A percentile compares a stretch with the other conserved stretches of the same genome.
These are phyloP conservation scores for Tauraco erythrolophus DNA, from an alignment of 2,113 vertebrate genomes.

Conservation along the genomic window DNA sequence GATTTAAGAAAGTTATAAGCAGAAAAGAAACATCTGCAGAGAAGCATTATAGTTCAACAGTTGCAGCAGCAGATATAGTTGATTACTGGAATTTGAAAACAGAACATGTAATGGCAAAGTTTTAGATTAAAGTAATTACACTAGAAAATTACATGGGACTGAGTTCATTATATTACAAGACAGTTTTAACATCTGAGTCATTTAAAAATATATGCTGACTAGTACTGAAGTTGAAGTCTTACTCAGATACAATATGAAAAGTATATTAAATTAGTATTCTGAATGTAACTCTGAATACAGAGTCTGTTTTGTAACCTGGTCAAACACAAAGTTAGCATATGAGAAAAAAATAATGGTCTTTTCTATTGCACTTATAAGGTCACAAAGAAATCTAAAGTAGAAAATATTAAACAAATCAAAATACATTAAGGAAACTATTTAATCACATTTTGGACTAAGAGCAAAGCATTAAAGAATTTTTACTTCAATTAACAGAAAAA, in stretches of 20 bases:
- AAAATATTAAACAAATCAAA: neutral
- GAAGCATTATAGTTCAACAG: neutral
- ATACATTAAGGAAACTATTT: neutral
- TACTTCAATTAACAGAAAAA: neutral
- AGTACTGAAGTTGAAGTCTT: conserved; percentile 14
- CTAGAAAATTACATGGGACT: conserved; percentile 55
- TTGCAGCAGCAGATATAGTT: conserved; percentile 20
- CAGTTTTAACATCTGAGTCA: conserved; percentile 45
- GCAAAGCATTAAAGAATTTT: neutral
- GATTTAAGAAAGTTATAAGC: neutral
- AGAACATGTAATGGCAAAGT: conserved; percentile 24
- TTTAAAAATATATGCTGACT: conserved; percentile 7
- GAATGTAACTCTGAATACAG: neutral
- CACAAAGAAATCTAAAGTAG: neutral
- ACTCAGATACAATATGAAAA: conserved; percentile 22
- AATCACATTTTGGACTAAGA: neutral
- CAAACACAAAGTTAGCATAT: neutral
- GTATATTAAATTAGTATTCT: conserved; percentile 14
- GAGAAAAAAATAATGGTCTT: neutral
- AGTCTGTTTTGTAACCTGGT: neutral
- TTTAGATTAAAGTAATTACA: conserved; percentile 68
- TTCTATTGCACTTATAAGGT: neutral
- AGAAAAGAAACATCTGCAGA: conserved; percentile 26
- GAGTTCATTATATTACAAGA: conserved; percentile 63
- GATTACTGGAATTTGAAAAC: conserved; percentile 66